Conservation (phyloP, 1,140 invertebrate species). For the Dendrolimus punctatus region DNA sequence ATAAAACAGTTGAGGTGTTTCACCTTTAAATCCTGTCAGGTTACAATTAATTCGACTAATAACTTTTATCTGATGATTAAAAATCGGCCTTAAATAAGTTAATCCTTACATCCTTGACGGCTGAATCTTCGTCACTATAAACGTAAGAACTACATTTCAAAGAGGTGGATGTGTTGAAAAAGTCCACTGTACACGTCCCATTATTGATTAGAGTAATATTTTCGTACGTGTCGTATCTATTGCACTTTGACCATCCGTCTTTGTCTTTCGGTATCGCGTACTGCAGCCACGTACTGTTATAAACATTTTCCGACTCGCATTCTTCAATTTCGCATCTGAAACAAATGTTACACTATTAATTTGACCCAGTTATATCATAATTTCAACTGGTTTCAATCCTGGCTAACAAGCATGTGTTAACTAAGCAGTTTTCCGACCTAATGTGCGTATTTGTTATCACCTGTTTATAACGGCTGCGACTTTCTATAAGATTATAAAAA, state of each 20-base stretch:
- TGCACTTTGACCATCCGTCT: slow-evolving; percentile 30
- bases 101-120: slow-evolving; percentile 53
- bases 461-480: too few relatives aligned
- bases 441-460: too few relatives aligned
- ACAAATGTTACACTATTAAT: slow-evolving; percentile 11
- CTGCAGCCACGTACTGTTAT: slow-evolving; percentile 31
- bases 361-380: too few relatives aligned
- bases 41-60: too few relatives aligned
- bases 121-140: slow-evolving; percentile 46
- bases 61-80: too few relatives aligned
- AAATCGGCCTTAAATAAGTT: not conserved
- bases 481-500: too few relatives aligned
- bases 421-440: too few relatives aligned
- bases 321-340: slow-evolving; percentile 29
- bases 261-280: slow-evolving; percentile 45
- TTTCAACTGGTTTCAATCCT: too few relatives aligned
- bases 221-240: slow-evolving; percentile 18
- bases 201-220: slow-evolving; percentile 8
- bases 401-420: too few relatives aligned
- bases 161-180: slow-evolving; percentile 22
- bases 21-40: too few relatives aligned
- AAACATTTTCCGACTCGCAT: slow-evolving; percentile 25
- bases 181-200: slow-evolving; percentile 20
- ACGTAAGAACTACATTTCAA: slow-evolving; percentile 31
- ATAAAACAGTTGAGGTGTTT: too few relatives aligned